Evolutionary conservation across 2,113 vertebrate genomes (phyloP), one percentile per base, ranked within the genome.

Genomic region (Irena cyanogastra): DNA sequence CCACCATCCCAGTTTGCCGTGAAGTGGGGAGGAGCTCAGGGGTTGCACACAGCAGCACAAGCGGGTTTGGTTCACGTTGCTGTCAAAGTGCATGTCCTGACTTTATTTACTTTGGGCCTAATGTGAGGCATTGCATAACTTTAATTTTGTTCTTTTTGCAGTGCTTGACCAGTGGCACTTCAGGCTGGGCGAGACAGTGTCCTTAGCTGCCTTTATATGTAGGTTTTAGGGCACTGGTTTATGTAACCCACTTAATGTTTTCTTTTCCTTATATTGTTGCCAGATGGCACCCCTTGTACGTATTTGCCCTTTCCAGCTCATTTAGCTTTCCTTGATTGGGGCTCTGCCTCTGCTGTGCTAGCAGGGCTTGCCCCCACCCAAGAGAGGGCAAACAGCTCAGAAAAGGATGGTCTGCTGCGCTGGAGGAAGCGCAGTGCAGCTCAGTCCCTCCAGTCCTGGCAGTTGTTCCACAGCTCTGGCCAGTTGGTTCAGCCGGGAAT

Each of bases 161-260:
- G 44, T 44, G 45, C 42, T 68, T 11, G 27, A 41, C 37, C 54
- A 16, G n/a, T 3, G 2, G 56, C 33, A 68, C 49, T 53, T 90
- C 45, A 81, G 54, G 41, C 72, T 76, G 52, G 72, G 39, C 3
- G 8, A 52, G 59, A 53, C 37, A 49, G 10, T 81, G 72, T 71
- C 83, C 87, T 93, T 59, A 86, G 61, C 61, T 84, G 83, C 71
- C 45, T 85, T 84, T 69, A 54, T 63, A 45, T 27, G 26, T 41
- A 47, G 41, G 23, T 22, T 91, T 90, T 61, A 75, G 50, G 53
- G 53, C 54, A 68, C 39, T 71, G n/a, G 13, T 71, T 97, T 96
- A 91, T 68, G 61, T 92, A 96, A 96, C 69, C n/a, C 77, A 90
- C 61, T 80, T 90, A 79, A 85, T 61, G 50, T 5, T 20, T 72